A percentile compares a stretch with the other conserved stretches of the same genome.
phyloP scores from a whole-genome alignment of 2,113 vertebrate species.

The human (Homo sapiens) region DNA sequence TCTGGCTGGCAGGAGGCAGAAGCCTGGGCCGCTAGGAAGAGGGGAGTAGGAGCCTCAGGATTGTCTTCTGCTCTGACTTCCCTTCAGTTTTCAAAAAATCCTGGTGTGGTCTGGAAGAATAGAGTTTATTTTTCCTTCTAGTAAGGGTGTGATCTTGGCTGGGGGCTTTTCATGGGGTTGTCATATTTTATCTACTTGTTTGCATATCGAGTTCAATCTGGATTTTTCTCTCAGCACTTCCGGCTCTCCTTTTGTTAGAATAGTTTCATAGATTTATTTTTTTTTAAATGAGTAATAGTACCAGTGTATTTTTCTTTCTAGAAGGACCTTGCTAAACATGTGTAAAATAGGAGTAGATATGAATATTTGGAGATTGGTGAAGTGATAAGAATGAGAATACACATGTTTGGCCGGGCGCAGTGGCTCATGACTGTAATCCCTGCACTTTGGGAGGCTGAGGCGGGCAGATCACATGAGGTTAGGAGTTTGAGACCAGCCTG shows the following conservation, averaged over 20 bases:
- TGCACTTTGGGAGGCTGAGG: too few species aligned
- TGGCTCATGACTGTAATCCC: too few species aligned
- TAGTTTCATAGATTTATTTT: neutral
- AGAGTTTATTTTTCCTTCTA: slow-evolving; percentile 9
- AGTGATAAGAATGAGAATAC: neutral
- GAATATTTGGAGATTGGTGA: neutral
- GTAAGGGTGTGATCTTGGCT: neutral
- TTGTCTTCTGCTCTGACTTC: neutral
- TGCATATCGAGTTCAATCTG: neutral
- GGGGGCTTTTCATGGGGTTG: neutral
- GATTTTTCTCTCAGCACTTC: neutral
- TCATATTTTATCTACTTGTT: neutral
- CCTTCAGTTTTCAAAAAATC: neutral
- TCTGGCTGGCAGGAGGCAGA: neutral
- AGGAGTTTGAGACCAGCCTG: too few species aligned
- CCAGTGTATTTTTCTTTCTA: neutral
- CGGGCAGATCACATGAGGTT: too few species aligned
- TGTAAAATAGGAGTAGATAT: neutral
- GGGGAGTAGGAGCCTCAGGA: neutral
- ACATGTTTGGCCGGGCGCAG: accelerated
- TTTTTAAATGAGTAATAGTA: neutral
- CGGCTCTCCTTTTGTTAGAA: slow-evolving; percentile 7
- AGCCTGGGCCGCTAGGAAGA: neutral
- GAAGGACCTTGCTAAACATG: neutral
- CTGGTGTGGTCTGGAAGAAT: neutral